phyloP scores from a whole-genome alignment of 2,888 invertebrate genomes.

The Zygaena filipendulae region DNA sequence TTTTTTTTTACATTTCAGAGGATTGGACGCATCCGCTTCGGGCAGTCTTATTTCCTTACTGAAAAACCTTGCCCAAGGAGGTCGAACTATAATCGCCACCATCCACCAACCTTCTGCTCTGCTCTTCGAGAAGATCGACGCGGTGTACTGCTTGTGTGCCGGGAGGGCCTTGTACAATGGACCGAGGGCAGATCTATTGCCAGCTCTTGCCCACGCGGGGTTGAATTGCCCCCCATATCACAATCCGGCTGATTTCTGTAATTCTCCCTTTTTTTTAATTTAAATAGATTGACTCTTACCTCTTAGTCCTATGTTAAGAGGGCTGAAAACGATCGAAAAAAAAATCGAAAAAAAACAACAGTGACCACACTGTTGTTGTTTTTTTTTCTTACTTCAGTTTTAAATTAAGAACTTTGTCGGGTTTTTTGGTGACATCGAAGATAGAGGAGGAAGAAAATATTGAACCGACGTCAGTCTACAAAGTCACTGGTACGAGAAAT shows the following conservation, averaged over 20 bases:
- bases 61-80: constrained; percentile 83
- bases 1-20: too few species aligned
- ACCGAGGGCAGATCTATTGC: constrained; percentile 75
- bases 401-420: too few species aligned
- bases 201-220: constrained; percentile 80
- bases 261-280: constrained; percentile 37
- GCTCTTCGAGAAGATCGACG: constrained; percentile 92
- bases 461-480: too few species aligned
- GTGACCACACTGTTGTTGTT: too few species aligned
- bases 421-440: too few species aligned
- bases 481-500: too few species aligned
- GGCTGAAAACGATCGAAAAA: too few species aligned
- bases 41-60: constrained; percentile 84
- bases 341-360: too few species aligned
- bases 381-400: too few species aligned
- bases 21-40: constrained; percentile 89
- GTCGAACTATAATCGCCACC: constrained; percentile 90
- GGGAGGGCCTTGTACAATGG: constrained; percentile 91
- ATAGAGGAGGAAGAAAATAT: too few species aligned
- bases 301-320: too few species aligned
- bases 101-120: constrained; percentile 95
- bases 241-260: constrained; percentile 96
- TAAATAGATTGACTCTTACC: too few species aligned
- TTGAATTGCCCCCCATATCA: constrained; percentile 91
- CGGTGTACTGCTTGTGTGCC: constrained; percentile 84